These are phyloP conservation scores for Zygothrica quintamaculata DNA, from an alignment of 2,888 invertebrate species.

Conservation along the genomic window DNA sequence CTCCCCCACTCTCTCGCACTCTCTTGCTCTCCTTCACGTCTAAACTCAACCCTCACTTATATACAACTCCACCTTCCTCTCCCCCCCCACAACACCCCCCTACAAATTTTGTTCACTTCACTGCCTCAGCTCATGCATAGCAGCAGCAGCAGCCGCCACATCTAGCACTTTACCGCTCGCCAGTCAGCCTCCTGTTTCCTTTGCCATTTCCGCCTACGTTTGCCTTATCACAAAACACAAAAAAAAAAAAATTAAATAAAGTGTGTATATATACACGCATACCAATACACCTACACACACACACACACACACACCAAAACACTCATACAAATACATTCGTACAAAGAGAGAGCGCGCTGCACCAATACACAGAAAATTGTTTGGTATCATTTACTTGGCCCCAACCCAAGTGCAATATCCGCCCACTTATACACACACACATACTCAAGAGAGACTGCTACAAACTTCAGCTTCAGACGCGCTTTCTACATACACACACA, in stretches of 20 bases:
- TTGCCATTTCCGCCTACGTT: constrained; percentile 72
- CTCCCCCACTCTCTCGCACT: too few relatives aligned
- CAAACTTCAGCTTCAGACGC: constrained; percentile 24
- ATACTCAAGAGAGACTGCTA: constrained; percentile 13
- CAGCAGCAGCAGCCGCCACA: constrained; percentile 44
- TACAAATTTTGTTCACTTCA: constrained; percentile 70
- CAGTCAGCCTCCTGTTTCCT: constrained; percentile 52
- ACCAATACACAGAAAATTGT: constrained; percentile 63
- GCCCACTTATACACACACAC: constrained; percentile 26
- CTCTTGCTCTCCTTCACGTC: too few relatives aligned
- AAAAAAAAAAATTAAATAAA: too few relatives aligned
- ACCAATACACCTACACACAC: constrained; percentile 18
- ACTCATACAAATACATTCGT: constrained; percentile 7
- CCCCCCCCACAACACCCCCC: constrained; percentile 21
- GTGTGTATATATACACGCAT: constrained; percentile 39
- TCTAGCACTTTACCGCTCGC: background rate
- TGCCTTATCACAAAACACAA: constrained; percentile 75
- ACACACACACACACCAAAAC: background rate
- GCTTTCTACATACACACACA: background rate
- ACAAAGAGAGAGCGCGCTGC: constrained; percentile 42
- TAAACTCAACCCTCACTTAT: constrained; percentile 11
- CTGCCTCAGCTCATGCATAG: constrained; percentile 67
- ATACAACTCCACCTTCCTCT: background rate
- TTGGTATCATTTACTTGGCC: constrained; percentile 71
- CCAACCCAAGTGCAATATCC: constrained; percentile 60